phyloP scores from a whole-genome alignment of 1,140 invertebrate genomes.

The Neoseiulus cucumeris region DNA sequence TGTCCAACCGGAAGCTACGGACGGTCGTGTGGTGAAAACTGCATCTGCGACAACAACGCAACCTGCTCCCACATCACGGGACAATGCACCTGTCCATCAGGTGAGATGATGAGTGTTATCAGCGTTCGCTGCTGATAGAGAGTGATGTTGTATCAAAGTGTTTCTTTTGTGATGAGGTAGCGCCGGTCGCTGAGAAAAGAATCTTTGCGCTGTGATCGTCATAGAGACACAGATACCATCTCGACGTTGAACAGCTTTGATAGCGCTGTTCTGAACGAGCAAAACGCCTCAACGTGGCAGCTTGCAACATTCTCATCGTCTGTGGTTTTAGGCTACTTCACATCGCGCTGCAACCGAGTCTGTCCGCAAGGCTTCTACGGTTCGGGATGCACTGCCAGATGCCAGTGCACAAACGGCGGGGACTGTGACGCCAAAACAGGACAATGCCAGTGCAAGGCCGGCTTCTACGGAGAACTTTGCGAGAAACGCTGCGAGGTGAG shows the following conservation, averaged over 20 bases:
- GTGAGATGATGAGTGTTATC: conserved; percentile 17
- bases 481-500: conserved; percentile 20
- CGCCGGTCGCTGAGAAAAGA: too few species aligned
- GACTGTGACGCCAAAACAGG: conserved; percentile 65
- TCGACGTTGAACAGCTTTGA: too few species aligned
- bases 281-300: too few species aligned
- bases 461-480: conserved; percentile 44
- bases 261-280: too few species aligned
- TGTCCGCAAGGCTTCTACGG: conserved; percentile 65
- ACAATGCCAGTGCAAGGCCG: conserved; percentile 52
- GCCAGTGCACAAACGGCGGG: conserved; percentile 67
- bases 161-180: too few species aligned
- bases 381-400: conserved; percentile 49
- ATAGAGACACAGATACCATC: too few species aligned
- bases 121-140: too few species aligned
- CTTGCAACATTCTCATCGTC: too few species aligned
- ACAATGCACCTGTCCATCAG: conserved; percentile 32
- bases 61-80: conserved; percentile 41
- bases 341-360: conserved; percentile 40
- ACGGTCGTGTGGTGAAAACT: conserved; percentile 44
- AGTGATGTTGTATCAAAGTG: too few species aligned
- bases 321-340: conserved; percentile 3
- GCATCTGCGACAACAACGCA: conserved; percentile 70
- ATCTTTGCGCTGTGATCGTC: too few species aligned
- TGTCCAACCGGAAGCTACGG: conserved; percentile 54